Percentiles rank a stretch among this genome's conserved stretches.
Conservation (phyloP, 2,888 invertebrate genomes). For the Agrotis clavis region DNA sequence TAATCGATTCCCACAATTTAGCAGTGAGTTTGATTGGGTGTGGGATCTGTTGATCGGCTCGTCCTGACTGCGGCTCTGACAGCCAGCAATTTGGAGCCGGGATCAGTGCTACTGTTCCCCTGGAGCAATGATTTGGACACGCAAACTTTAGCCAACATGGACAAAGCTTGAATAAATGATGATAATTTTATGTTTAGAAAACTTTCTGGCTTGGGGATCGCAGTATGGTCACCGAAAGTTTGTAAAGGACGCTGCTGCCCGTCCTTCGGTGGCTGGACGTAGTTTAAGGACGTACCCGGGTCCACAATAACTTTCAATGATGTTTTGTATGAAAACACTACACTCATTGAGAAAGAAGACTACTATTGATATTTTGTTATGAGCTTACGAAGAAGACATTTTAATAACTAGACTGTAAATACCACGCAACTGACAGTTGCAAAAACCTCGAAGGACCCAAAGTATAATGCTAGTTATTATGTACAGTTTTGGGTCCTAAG, state of each 20-base stretch:
- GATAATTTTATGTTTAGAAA: conserved; percentile 1
- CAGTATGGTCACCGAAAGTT: no score
- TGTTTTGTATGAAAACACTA: neutral
- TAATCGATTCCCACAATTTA: conserved; percentile 84
- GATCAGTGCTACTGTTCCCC: conserved; percentile 81
- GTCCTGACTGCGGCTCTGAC: conserved; percentile 74
- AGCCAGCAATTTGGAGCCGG: conserved; percentile 79
- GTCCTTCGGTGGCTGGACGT: no score
- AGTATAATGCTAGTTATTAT: neutral
- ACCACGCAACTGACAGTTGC: neutral
- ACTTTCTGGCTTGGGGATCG: no score
- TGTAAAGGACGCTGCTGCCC: no score
- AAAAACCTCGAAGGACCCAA: neutral
- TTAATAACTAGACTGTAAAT: neutral
- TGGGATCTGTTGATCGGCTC: conserved; percentile 65
- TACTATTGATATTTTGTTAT: no score
- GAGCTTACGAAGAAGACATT: neutral
- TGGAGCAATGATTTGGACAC: conserved; percentile 77
- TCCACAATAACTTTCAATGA: no score
- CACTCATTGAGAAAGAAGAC: neutral
- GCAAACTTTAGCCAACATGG: conserved; percentile 67
- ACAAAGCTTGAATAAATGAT: conserved; percentile 20
- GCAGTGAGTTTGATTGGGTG: conserved; percentile 70
- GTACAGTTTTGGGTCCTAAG: neutral
- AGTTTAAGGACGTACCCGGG: no score